Evolutionary conservation across 35 echinoderm and acorn worm species (phyloP).

Genomic region (Apostichopus californicus): DNA sequence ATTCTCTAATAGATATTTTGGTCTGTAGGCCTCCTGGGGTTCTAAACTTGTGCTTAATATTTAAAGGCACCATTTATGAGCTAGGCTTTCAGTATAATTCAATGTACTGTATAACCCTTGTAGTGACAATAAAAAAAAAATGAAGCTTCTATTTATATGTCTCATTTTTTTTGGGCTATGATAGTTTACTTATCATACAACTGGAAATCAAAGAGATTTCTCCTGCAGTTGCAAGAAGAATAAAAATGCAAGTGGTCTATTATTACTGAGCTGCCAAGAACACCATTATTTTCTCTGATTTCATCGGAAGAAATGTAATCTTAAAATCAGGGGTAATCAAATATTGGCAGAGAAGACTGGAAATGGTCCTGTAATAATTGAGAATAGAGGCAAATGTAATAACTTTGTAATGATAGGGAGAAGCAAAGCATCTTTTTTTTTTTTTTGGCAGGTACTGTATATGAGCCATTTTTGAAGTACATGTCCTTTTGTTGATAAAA

Average conservation of each 20-base stretch:
- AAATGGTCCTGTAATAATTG: background rate
- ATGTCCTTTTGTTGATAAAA: too few species aligned
- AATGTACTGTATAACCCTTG: background rate
- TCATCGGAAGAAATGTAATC: slow-evolving; percentile 14
- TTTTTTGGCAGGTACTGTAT: too few species aligned
- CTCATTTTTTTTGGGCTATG: too few species aligned
- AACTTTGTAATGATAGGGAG: too few species aligned
- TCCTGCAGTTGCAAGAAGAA: too few species aligned
- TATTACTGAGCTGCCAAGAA: background rate
- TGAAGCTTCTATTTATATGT: too few species aligned
- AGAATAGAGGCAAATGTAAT: background rate
- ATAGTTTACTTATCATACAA: too few species aligned
- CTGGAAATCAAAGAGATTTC: too few species aligned
- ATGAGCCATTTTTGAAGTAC: too few species aligned
- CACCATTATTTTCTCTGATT: background rate
- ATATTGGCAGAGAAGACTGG: background rate
- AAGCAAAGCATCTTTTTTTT: too few species aligned
- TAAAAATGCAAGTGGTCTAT: too few species aligned
- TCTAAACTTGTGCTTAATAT: background rate
- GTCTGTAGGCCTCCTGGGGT: background rate
- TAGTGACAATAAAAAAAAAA: background rate
- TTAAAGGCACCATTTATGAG: background rate
- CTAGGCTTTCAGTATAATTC: background rate
- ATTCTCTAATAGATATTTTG: background rate
- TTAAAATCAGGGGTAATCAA: slow-evolving; percentile 36